Evolutionary conservation across 2,113 vertebrate species (phyloP).

Genomic region (Hydrolagus affinis): DNA sequence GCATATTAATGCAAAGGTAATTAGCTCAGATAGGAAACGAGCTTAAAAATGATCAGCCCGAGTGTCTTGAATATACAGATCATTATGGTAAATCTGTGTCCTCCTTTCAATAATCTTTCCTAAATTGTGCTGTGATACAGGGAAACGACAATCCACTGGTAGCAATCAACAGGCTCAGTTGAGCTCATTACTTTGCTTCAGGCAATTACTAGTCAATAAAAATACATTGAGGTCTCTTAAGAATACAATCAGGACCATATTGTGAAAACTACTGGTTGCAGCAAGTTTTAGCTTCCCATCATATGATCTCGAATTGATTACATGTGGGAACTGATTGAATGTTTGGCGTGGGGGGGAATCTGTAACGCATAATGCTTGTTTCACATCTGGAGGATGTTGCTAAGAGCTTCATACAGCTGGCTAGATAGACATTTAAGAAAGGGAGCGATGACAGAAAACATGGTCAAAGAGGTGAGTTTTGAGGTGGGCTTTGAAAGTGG

Average conservation of each 20-base stretch:
- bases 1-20: not conserved
- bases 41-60: not conserved
- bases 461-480: too few relatives aligned
- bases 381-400: too few relatives aligned
- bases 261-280: not conserved
- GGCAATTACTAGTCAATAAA: not conserved
- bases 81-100: not conserved
- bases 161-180: not conserved
- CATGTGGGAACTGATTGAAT: not conserved
- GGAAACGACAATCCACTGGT: not conserved
- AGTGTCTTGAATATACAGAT: not conserved
- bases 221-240: not conserved
- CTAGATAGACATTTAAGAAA: too few relatives aligned
- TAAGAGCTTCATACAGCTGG: too few relatives aligned
- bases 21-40: not conserved
- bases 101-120: not conserved
- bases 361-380: too few relatives aligned
- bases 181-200: slow-evolving; percentile 10
- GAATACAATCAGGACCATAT: not conserved
- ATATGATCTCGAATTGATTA: not conserved
- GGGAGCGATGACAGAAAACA: too few relatives aligned
- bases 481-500: too few relatives aligned
- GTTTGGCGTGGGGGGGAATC: too few relatives aligned
- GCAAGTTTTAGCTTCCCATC: not conserved
- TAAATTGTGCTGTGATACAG: not conserved